Evolutionary conservation across 2,113 vertebrate species (phyloP).

Genomic region (Trochalopteron elliotii): DNA sequence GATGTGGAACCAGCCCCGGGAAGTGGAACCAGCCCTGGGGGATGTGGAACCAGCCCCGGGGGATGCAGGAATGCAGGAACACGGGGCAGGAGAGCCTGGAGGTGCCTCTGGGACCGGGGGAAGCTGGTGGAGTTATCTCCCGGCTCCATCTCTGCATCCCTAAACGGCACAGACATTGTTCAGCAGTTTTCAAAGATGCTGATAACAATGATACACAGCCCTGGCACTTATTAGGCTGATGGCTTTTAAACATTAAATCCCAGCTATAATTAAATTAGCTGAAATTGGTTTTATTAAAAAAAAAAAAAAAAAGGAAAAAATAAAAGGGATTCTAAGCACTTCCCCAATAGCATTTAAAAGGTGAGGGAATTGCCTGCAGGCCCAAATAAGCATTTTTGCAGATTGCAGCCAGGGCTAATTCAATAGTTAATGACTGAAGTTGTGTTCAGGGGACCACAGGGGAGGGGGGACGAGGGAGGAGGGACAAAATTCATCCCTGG

Average conservation of each 20-base stretch:
- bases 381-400: background rate
- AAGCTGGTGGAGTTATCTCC: background rate
- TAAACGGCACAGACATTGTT: background rate
- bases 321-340: background rate
- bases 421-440: background rate
- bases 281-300: background rate
- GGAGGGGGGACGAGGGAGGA: background rate
- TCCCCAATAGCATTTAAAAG: constrained; percentile 1
- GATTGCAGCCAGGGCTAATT: constrained; percentile 16
- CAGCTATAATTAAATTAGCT: constrained; percentile 56
- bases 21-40: no score
- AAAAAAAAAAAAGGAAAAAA: background rate
- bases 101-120: background rate
- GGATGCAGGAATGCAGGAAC: background rate
- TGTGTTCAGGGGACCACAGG: background rate
- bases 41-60: no score
- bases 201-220: constrained; percentile 17
- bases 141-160: background rate
- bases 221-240: constrained; percentile 34
- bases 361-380: constrained; percentile 46
- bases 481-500: background rate
- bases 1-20: no score
- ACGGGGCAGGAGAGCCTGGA: background rate
- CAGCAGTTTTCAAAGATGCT: constrained; percentile 53
- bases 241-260: constrained; percentile 49